Base-by-base conservation (phyloP, 1,140 invertebrate genomes). In the Euwallacea fornicatus region DNA sequence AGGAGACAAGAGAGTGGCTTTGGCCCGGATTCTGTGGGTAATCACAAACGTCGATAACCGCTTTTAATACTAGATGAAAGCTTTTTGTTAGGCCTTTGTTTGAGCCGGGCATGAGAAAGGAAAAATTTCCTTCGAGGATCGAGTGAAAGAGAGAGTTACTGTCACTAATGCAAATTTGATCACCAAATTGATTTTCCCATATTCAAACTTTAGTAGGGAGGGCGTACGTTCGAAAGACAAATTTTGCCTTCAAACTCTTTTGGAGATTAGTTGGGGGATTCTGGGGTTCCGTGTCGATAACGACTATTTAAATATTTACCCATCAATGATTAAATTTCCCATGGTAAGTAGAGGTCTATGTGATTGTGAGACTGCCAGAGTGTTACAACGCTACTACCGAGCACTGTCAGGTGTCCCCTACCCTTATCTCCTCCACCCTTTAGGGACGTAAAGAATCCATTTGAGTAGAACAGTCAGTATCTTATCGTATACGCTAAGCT, bases 371-470 rank as follows among this genome's bases (percentile, higher is more conserved):
- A 74, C 56, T 71, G 77, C 74, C 74, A 71, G 77, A 70, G 66
- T 76, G 74, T 74, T 78, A 78, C 76, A 77, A 78, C 77, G 77
- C 76, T 75, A 77, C 77, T 75, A 76, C 76, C 74, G 74, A 78
- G 76, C 77, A 78, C 77, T 78, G 77, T 76, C 77, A 78, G 76
- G 63, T 69, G 75, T 33, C 4, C 21, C 21, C 21, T 33, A 2
- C 21, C 21, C 21, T 33, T 33, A 33, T 33, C 21, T 33, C 21
- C 4, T 33, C 21, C 21, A 33, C 21, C 21, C 21, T 33, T 33
- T 33, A 33, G 21, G 21, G 4, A 33, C 21, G 4, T 33, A 33
- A 33, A 33, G 21, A 33, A 33, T 33, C 21, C 21, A 33, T 4
- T 33, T 33, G 21, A 33, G 1, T 33, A 33, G 21, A 33, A 33